A percentile compares a stretch with the other conserved stretches of the same genome.
These are phyloP conservation scores for Vanessa atalanta DNA, from an alignment of 1,140 invertebrate species.

Conservation along the genomic window DNA sequence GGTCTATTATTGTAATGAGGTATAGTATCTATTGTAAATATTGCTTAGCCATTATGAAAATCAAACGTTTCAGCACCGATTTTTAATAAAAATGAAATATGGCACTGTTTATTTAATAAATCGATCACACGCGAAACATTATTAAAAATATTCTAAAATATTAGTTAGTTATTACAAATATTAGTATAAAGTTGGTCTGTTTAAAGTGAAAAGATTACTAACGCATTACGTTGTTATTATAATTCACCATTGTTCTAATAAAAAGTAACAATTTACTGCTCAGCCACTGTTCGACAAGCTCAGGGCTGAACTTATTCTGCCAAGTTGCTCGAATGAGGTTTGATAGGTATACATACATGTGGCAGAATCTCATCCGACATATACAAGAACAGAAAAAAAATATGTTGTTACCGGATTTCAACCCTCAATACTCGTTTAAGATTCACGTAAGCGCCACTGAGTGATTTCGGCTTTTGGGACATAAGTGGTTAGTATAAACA, in stretches of 20 bases:
- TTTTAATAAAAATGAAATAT: constrained; percentile 13
- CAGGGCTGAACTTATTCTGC: too few relatives aligned
- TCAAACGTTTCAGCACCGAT: background rate
- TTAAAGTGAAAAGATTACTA: too few relatives aligned
- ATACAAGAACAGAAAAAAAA: background rate
- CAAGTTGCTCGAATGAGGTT: too few relatives aligned
- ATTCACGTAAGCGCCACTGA: too few relatives aligned
- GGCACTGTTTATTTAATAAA: constrained; percentile 18
- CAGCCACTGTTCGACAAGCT: too few relatives aligned
- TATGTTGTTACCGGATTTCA: background rate
- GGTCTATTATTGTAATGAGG: constrained; percentile 1
- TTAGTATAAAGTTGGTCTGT: background rate
- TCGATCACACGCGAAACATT: background rate
- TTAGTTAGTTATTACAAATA: constrained; percentile 9
- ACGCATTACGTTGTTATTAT: too few relatives aligned
- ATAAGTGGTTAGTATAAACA: background rate
- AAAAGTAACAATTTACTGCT: too few relatives aligned
- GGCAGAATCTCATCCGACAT: too few relatives aligned
- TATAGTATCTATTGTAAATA: background rate
- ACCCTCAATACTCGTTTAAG: too few relatives aligned
- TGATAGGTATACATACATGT: too few relatives aligned
- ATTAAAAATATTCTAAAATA: constrained; percentile 1
- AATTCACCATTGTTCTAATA: too few relatives aligned
- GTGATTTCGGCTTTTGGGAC: too few relatives aligned
- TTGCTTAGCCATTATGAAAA: background rate